phyloP scores from a whole-genome alignment of 2,888 invertebrate genomes.

The Coenonympha glycerion region DNA sequence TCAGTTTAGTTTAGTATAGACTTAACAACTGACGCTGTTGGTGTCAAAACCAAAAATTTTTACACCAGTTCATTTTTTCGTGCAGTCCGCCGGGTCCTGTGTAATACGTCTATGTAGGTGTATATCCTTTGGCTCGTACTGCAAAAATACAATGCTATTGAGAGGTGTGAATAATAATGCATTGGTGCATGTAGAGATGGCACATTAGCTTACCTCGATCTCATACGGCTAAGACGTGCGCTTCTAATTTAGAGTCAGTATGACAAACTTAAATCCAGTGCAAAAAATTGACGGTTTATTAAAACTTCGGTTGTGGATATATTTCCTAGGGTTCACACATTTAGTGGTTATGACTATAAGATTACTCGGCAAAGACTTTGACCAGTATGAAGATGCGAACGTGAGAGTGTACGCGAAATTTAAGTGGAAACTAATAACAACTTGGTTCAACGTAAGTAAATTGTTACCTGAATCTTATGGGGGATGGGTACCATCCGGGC shows the following conservation, averaged over 20 bases:
- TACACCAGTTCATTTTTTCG: too few species aligned
- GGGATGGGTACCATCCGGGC: too few species aligned
- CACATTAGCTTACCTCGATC: slow-evolving; percentile 12
- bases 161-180: too few species aligned
- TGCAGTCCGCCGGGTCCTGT: too few species aligned
- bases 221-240: slow-evolving; percentile 13
- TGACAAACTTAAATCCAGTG: slow-evolving; percentile 7
- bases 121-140: too few species aligned
- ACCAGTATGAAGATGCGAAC: slow-evolving; percentile 42
- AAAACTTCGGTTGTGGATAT: slow-evolving; percentile 49
- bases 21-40: too few species aligned
- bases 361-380: slow-evolving; percentile 50
- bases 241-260: slow-evolving; percentile 4
- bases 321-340: slow-evolving; percentile 39
- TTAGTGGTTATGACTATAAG: slow-evolving; percentile 38
- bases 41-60: too few species aligned
- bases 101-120: too few species aligned
- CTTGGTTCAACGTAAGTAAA: slow-evolving; percentile 65
- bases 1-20: too few species aligned
- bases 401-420: slow-evolving; percentile 45
- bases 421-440: slow-evolving; percentile 57
- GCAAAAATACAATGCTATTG: too few species aligned
- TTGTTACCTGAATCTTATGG: too few species aligned
- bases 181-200: too few species aligned
- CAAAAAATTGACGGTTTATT: slow-evolving; percentile 32